Conservation (phyloP, 2,113 vertebrate genomes). For the Sterrhoptilus dennistouni region DNA sequence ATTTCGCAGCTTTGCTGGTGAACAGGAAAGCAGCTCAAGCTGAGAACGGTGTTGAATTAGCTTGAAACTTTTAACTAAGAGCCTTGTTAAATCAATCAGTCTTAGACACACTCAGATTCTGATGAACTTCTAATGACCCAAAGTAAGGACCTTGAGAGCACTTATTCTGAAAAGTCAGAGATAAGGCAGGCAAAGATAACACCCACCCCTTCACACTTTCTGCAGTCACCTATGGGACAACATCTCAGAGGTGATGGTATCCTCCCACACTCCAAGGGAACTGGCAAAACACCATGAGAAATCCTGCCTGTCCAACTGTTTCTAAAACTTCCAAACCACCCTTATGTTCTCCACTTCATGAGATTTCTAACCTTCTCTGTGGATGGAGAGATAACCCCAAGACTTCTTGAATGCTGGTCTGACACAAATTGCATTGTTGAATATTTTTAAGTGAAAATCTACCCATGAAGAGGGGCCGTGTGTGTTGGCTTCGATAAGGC, state of each 20-base stretch:
- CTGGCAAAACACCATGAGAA: neutral
- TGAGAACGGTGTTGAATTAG: neutral
- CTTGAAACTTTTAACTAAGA: neutral
- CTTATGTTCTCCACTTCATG: neutral
- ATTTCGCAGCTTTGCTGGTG: neutral
- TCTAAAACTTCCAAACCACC: neutral
- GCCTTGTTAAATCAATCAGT: neutral
- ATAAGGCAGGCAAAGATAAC: neutral
- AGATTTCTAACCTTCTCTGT: neutral
- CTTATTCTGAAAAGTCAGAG: neutral
- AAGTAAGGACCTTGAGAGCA: neutral
- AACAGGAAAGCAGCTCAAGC: neutral
- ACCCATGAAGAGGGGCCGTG: neutral
- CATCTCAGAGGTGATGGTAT: accelerated
- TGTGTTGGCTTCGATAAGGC: neutral
- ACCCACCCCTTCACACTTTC: neutral
- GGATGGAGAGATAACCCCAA: neutral
- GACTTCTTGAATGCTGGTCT: neutral
- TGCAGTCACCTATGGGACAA: neutral
- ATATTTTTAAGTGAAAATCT: neutral
- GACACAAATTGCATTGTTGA: neutral
- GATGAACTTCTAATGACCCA: neutral
- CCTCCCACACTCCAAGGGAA: neutral
- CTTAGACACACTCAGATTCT: neutral
- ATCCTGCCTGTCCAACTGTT: neutral